Conservation (phyloP, 2,113 vertebrate species). For the Alethe diademata region DNA sequence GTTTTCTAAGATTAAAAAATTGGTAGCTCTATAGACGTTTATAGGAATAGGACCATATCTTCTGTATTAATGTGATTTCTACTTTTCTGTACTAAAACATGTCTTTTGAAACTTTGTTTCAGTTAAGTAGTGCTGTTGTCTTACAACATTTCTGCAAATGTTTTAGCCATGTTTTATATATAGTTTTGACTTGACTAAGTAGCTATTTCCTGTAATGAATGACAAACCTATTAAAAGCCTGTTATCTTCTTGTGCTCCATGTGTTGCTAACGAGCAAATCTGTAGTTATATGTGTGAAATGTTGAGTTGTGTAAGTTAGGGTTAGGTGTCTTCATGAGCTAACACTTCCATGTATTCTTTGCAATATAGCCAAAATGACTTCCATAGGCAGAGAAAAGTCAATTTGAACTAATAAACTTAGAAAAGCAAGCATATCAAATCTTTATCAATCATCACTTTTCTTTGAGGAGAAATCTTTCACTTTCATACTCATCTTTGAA, state of each 20-base stretch:
- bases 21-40: neutral
- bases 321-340: neutral
- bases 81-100: neutral
- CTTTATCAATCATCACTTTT: neutral
- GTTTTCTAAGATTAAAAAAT: neutral
- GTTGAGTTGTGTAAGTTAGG: neutral
- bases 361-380: neutral
- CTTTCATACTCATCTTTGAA: neutral
- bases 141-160: neutral
- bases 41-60: neutral
- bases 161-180: neutral
- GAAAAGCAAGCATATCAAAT: neutral
- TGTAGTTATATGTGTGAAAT: neutral
- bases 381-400: neutral
- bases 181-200: neutral
- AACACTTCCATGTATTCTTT: neutral
- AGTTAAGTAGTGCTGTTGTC: neutral
- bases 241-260: neutral
- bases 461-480: neutral
- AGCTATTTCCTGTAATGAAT: slow-evolving; percentile 9
- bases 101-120: neutral
- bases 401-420: neutral
- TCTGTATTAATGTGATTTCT: neutral
- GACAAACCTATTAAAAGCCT: neutral
- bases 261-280: neutral